Evolutionary conservation across 2,888 invertebrate genomes (phyloP).

Genomic region (Uloborus plumipes): DNA sequence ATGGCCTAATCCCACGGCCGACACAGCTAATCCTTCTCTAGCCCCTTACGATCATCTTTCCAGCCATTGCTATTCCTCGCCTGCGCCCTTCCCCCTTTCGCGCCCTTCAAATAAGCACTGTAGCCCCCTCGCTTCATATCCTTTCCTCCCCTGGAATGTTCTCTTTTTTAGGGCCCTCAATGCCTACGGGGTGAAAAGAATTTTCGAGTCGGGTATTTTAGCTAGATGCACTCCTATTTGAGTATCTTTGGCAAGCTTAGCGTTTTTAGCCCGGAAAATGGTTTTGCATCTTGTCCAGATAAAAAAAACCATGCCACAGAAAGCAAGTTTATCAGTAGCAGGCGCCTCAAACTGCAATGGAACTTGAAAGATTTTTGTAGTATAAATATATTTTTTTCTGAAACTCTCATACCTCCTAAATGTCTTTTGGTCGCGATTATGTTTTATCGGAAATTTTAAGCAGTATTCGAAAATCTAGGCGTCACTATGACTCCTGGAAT

Average conservation of each 20-base stretch:
- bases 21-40: constrained; percentile 52
- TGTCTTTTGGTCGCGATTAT: too few species aligned
- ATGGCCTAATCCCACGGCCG: constrained; percentile 48
- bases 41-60: constrained; percentile 54
- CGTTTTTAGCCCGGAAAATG: constrained; percentile 9
- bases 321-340: too few species aligned
- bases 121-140: constrained; percentile 21
- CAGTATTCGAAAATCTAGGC: too few species aligned
- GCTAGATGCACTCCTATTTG: background rate
- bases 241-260: background rate
- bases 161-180: background rate
- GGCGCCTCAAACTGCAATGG: too few species aligned
- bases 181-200: constrained; percentile 10
- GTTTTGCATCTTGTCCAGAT: too few species aligned
- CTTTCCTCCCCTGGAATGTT: constrained; percentile 1
- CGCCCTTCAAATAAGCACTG: constrained; percentile 39
- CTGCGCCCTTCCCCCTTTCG: constrained; percentile 15
- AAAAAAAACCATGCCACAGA: too few species aligned
- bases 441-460: too few species aligned
- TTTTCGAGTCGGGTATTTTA: constrained; percentile 14
- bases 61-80: constrained; percentile 44
- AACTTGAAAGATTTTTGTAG: too few species aligned
- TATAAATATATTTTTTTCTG: too few species aligned
- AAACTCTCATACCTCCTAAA: too few species aligned
- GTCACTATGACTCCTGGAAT: too few species aligned